Evolutionary conservation across 1,140 invertebrate species (phyloP).

Genomic region (Riptortus pedestris): DNA sequence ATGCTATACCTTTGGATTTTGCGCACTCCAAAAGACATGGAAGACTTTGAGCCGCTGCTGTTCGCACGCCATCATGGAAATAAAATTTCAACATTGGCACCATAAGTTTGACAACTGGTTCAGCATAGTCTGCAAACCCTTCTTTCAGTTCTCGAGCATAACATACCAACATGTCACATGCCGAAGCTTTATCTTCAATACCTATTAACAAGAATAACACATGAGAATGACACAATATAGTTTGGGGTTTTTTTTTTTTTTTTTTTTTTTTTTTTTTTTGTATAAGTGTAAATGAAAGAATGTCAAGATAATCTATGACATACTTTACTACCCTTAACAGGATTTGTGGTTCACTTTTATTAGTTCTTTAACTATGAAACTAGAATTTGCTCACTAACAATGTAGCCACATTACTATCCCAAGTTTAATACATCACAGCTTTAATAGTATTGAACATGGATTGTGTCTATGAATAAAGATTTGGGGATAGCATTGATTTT

Average conservation of each 20-base stretch:
- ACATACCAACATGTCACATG: conserved; percentile 98
- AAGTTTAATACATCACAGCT: too few species aligned
- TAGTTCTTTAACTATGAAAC: too few species aligned
- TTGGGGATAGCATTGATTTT: too few species aligned
- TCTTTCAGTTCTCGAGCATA: conserved; percentile 96
- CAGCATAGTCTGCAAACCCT: conserved; percentile 87
- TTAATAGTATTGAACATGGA: too few species aligned
- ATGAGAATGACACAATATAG: conserved; percentile 8
- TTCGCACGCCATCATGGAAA: conserved; percentile 92
- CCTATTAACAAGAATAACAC: conserved; percentile 43
- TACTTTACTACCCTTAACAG: background rate
- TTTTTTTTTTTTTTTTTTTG: too few species aligned
- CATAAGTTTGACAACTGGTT: conserved; percentile 89
- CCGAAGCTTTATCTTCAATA: conserved; percentile 96
- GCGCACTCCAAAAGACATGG: conserved; percentile 90
- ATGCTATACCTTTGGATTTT: conserved; percentile 59
- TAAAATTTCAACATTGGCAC: conserved; percentile 97
- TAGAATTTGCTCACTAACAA: too few species aligned
- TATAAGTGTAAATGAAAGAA: too few species aligned
- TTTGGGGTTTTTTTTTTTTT: too few species aligned
- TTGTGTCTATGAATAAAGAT: too few species aligned
- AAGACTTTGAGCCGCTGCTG: conserved; percentile 86
- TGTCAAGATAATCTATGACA: background rate
- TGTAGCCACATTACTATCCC: too few species aligned
- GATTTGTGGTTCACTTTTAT: too few species aligned